Conservation (phyloP, 1,140 invertebrate species). For the Drosophila triauraria region DNA sequence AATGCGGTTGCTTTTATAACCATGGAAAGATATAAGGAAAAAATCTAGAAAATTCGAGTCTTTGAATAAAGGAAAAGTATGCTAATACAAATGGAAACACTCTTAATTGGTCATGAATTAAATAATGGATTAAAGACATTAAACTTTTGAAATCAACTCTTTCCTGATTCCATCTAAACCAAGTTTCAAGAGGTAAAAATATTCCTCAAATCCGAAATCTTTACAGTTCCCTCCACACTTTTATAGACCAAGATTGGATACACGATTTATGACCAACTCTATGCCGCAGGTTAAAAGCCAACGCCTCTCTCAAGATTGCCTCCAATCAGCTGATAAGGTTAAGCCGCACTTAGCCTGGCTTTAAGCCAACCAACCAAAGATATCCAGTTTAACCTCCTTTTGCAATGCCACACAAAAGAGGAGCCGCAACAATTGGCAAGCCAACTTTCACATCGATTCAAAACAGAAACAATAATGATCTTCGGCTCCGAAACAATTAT, state of each 20-base stretch:
- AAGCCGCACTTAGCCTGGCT: slow-evolving; percentile 22
- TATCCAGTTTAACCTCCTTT: slow-evolving; percentile 42
- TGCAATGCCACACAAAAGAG: slow-evolving; percentile 27
- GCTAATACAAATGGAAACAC: neutral
- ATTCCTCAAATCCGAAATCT: neutral
- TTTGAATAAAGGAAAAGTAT: neutral
- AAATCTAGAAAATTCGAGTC: slow-evolving; percentile 16
- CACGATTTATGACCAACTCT: too few relatives aligned
- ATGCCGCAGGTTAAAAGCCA: neutral
- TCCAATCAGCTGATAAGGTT: slow-evolving; percentile 23
- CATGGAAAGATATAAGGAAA: slow-evolving; percentile 8
- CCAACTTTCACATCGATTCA: slow-evolving; percentile 62
- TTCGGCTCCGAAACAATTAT: slow-evolving; percentile 17
- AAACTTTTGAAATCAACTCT: neutral
- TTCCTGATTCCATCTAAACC: too few relatives aligned
- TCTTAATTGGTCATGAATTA: neutral
- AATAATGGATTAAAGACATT: neutral
- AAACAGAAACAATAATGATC: slow-evolving; percentile 27
- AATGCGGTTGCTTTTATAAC: slow-evolving; percentile 41
- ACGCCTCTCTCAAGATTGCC: neutral
- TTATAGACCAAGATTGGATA: neutral
- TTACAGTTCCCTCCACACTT: neutral
- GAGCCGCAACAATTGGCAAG: slow-evolving; percentile 44
- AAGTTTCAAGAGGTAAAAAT: neutral
- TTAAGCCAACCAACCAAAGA: slow-evolving; percentile 7